Base-by-base conservation (phyloP, 1,140 invertebrate genomes). In the Cataglyphis hispanica region DNA sequence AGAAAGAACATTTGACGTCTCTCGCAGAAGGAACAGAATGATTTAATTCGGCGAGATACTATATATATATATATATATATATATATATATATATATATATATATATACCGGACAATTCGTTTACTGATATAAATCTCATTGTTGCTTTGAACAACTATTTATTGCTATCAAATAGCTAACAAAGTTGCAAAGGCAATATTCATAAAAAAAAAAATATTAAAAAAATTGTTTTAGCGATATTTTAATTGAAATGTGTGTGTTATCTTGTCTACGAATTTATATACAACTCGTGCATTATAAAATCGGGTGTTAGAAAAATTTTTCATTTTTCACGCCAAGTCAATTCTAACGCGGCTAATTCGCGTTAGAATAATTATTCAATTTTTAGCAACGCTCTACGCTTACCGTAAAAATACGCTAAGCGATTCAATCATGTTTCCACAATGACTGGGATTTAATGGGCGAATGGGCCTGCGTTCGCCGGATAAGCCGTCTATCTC, bases 1-100 rank as follows among this genome's bases (percentile, higher is more conserved):
- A 75, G 77, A 86, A 80, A 83, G 85, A 64, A 56, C 77, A 27
- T 86, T 74, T 53, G 67, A 64, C 67, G 77, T 74, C 56, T 83
- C 63, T 81, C 34, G 64, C 77, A 53, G 64, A 53, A 46, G 31
- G 58, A 83, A 74, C 60, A 80, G 60, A 72, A 74, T 63, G 77
- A 53, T 72, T 63, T 86, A 81, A 81, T 37, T 50, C 34, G 58
- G 25, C 46, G 40, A 64, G 60, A 76, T 31, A 76, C 46, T 7
- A 11, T 8, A 43, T 31, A 43, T 60, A 74, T 25, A 40, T 16
- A 40, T 40, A n/a, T 7, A 11, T 8, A 43, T 31, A 43, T 60
- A 74, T 7, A 11, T 8, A 43, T 31, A 43, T 60, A 74, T 7
- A 11, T 8, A 43, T 31, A 43, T 60, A 74, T 7, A 11, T 8